These are phyloP conservation scores for Labroides dimidiatus DNA, from an alignment of 2,797 vertebrate genomes.

Conservation along the genomic window DNA sequence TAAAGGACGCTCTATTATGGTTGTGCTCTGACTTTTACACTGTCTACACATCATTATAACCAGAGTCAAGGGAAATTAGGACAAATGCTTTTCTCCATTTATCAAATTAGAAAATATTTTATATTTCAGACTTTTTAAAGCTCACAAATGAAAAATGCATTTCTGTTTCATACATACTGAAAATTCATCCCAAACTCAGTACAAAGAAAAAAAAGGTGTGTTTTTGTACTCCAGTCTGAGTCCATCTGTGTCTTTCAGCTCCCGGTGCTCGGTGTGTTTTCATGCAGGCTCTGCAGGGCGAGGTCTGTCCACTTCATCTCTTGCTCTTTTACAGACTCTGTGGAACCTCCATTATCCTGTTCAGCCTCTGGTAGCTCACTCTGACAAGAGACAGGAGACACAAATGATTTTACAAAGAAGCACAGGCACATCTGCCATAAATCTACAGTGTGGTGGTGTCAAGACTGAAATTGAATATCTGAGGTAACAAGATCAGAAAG, in stretches of 20 bases:
- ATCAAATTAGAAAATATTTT: constrained; percentile 2
- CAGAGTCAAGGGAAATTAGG: background rate
- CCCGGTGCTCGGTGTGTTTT: constrained; percentile 91
- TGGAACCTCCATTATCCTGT: constrained; percentile 96
- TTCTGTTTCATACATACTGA: background rate
- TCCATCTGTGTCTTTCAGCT: constrained; percentile 76
- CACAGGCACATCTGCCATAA: no score
- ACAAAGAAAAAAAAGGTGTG: background rate
- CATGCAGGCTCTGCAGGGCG: constrained; percentile 94
- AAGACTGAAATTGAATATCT: no score
- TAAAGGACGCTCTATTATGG: no score
- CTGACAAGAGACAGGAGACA: constrained; percentile 71
- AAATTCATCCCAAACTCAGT: constrained; percentile 1
- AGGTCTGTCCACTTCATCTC: constrained; percentile 99
- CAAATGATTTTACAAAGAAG: background rate
- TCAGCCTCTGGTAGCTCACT: constrained; percentile 97
- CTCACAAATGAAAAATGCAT: background rate
- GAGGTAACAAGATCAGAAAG: no score
- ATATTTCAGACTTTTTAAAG: background rate
- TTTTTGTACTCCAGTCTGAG: constrained; percentile 9
- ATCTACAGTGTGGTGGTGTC: no score
- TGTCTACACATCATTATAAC: background rate
- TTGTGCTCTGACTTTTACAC: no score
- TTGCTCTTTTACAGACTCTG: constrained; percentile 97
- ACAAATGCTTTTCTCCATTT: background rate